Base-by-base conservation (phyloP, 2,888 invertebrate genomes). In the Lamproptera curius region DNA sequence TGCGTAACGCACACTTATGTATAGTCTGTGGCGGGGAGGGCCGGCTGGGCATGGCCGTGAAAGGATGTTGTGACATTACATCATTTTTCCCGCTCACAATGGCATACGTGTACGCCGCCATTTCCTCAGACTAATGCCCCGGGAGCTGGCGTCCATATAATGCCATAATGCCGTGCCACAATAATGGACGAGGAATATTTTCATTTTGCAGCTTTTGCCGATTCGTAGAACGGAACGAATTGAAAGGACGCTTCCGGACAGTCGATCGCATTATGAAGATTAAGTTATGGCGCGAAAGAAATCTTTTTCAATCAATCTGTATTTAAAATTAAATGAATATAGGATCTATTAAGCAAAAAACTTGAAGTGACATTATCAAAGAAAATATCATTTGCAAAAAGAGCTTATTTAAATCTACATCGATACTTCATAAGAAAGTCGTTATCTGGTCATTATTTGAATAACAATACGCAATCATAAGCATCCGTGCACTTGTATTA, bases 41-140 rank as follows among this genome's bases (percentile, higher is more conserved):
- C 73, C 75, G 76, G 80, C 74, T 74, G 70, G 13, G 72, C 77
- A 70, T 72, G 78, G 77, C 76, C 77, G 79, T 79, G 70, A 83
- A 82, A 80, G 81, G 81, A 82, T 85, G 86, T 82, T 82, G 83
- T 78, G 76, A 86, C 77, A 81, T 86, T 78, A 83, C 81, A 80
- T 84, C 85, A 87, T 85, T 86, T 85, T 83, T 83, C 82, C 70
- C 67, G 62, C 54, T 62, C 73, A 83, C 83, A 84, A 85, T 74
- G 70, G 67, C 59, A 62, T 61, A 69, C 73, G 73, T 74, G 74
- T 73, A 69, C 72, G 67, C 68, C 62, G 60, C 79, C 82, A 76
- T 79, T 83, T 85, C 85, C 85, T 64, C 64, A 47, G 67, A 70
- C 78, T 86, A 87, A 87, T 86, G 86, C 83, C 49, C 26, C 47